Evolutionary conservation across 2,113 vertebrate species (phyloP).

Genomic region (Cryptomyrus ogoouensis): DNA sequence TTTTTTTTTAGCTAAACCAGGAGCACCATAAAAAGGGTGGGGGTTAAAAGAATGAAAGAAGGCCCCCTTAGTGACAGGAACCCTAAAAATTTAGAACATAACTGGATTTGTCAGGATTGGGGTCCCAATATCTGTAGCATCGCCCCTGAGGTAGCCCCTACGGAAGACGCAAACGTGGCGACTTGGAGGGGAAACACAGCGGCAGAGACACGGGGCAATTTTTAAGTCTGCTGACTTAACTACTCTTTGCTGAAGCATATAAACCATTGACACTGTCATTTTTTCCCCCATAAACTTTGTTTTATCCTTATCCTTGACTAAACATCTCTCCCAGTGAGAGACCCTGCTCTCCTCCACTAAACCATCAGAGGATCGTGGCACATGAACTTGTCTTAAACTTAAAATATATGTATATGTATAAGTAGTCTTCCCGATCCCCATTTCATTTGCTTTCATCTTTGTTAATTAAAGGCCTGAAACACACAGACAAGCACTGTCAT

Average conservation of each 20-base stretch:
- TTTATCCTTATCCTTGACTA: not conserved
- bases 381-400: not conserved
- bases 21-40: not conserved
- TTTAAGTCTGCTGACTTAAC: not conserved
- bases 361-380: not conserved
- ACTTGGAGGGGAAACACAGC: not conserved
- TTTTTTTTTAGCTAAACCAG: not conserved
- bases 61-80: not conserved
- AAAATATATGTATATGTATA: not conserved
- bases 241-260: not conserved
- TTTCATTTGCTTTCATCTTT: constrained; percentile 27
- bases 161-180: not conserved
- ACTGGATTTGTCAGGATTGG: not conserved
- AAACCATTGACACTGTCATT: not conserved
- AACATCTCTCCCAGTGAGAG: not conserved
- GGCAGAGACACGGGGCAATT: not conserved
- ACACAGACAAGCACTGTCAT: constrained; percentile 48
- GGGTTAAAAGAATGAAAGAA: not conserved
- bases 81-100: not conserved
- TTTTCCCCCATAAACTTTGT: not conserved
- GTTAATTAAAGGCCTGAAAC: constrained; percentile 47
- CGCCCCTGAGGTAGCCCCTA: not conserved
- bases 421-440: constrained; percentile 11
- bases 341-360: not conserved
- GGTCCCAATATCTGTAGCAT: not conserved